A percentile compares a stretch with the other conserved stretches of the same genome.
phyloP scores from a whole-genome alignment of 2,888 invertebrate genomes.

The Meloe dianella region DNA sequence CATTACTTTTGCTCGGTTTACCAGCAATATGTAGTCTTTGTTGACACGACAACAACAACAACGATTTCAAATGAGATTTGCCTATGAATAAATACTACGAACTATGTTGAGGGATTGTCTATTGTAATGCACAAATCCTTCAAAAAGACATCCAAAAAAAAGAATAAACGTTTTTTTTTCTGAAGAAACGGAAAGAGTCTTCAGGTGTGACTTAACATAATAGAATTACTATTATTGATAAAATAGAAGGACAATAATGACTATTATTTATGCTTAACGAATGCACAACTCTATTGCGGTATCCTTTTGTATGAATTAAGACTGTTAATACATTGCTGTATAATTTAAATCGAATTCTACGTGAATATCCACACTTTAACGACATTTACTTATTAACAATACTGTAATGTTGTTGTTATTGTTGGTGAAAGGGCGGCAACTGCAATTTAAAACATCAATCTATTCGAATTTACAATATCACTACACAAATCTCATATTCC shows the following conservation, averaged over 20 bases:
- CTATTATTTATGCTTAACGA: slow-evolving; percentile 47
- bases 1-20: slow-evolving; percentile 26
- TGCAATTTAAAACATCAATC: background rate
- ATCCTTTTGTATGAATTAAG: slow-evolving; percentile 36
- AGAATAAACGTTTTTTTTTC: slow-evolving; percentile 14
- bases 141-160: background rate
- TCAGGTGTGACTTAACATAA: slow-evolving; percentile 7
- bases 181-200: background rate
- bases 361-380: slow-evolving; percentile 19
- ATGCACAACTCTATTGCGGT: slow-evolving; percentile 42
- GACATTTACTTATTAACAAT: slow-evolving; percentile 7
- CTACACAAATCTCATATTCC: background rate
- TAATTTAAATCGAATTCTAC: slow-evolving; percentile 29
- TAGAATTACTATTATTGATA: slow-evolving; percentile 8
- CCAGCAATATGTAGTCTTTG: slow-evolving; percentile 23
- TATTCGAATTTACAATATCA: background rate
- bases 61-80: slow-evolving; percentile 18
- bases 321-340: slow-evolving; percentile 26
- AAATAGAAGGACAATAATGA: slow-evolving; percentile 36
- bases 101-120: background rate
- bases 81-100: slow-evolving; percentile 8
- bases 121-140: background rate
- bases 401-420: background rate
- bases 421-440: background rate
- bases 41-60: slow-evolving; percentile 3